Percentiles rank a stretch among this genome's conserved stretches.
phyloP scores from a whole-genome alignment of 2,113 vertebrate species.

The Pleuronectes platessa region DNA sequence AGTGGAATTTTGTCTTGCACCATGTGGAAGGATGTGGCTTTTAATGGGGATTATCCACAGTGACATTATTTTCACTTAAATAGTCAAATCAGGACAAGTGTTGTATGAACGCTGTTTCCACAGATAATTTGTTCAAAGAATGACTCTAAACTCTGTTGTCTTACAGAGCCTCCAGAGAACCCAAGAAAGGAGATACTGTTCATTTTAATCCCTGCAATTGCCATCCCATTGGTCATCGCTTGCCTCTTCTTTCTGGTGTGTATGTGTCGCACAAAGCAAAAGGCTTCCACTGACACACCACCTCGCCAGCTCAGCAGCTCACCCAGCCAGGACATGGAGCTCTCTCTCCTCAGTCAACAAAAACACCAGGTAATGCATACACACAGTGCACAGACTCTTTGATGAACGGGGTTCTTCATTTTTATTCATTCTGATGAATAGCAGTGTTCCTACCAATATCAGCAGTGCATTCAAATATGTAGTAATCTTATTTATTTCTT shows the following conservation, averaged over 20 bases:
- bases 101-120: no score
- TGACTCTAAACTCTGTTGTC: background rate
- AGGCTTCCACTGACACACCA: conserved; percentile 84
- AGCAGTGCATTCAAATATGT: no score
- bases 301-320: conserved; percentile 88
- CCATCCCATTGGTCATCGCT: conserved; percentile 92
- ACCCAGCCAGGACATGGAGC: conserved; percentile 93
- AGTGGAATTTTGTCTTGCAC: background rate
- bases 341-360: conserved; percentile 91
- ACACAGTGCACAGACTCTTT: background rate
- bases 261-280: conserved; percentile 96
- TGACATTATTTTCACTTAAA: background rate
- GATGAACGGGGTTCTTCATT: background rate
- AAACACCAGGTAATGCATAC: conserved; percentile 87
- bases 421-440: background rate
- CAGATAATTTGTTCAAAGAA: background rate
- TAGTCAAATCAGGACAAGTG: background rate
- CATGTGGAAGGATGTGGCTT: background rate
- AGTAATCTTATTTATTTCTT: no score
- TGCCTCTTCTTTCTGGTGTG: conserved; percentile 97
- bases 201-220: conserved; percentile 94
- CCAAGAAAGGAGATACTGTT: conserved; percentile 95
- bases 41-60: background rate
- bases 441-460: background rate
- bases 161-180: conserved; percentile 87